These are phyloP conservation scores for Serinus canaria DNA, from an alignment of 2,113 vertebrate species.

Conservation along the genomic window DNA sequence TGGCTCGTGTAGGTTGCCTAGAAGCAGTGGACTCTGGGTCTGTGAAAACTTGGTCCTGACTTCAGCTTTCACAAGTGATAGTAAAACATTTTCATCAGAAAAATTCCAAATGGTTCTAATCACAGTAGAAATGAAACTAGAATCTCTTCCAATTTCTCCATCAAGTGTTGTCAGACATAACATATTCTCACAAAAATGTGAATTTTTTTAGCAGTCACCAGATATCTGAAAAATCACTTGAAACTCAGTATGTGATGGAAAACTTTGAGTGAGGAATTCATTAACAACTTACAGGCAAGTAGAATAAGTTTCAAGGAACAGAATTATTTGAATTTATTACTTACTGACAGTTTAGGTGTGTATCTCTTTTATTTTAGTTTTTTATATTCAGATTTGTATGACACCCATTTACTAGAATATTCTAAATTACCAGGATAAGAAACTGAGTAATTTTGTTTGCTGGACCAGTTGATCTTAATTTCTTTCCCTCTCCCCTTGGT, in stretches of 20 bases:
- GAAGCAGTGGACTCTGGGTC: neutral
- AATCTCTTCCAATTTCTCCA: neutral
- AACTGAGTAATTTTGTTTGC: neutral
- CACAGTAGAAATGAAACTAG: neutral
- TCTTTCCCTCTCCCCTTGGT: neutral
- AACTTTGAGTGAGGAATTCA: neutral
- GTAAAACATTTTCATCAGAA: neutral
- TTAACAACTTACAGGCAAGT: neutral
- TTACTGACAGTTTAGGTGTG: neutral
- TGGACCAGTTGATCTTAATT: neutral
- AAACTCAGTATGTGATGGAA: neutral
- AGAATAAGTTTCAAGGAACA: neutral
- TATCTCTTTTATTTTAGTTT: neutral
- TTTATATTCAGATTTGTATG: neutral
- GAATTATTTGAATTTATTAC: neutral
- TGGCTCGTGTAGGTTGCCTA: accelerated
- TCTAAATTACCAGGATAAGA: neutral
- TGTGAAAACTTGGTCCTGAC: neutral
- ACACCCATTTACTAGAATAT: neutral
- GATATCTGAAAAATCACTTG: neutral
- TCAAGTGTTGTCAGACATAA: neutral
- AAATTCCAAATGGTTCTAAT: neutral
- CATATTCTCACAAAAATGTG: neutral
- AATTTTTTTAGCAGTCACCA: neutral
- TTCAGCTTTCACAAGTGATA: neutral